Evolutionary conservation across 2,797 vertebrate species (phyloP).

Genomic region (Protosalanx chinensis): DNA sequence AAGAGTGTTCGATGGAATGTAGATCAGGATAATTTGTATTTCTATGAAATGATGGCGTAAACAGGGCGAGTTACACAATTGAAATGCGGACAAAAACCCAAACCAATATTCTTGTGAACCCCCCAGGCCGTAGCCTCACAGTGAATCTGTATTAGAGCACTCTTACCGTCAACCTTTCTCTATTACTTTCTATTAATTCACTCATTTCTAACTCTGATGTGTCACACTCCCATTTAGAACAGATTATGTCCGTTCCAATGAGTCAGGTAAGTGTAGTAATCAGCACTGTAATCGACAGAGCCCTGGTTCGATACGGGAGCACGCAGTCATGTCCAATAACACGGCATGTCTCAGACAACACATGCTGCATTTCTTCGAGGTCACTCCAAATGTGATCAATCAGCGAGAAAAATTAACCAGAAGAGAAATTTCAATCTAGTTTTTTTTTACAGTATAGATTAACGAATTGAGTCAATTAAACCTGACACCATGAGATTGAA

Average conservation of each 20-base stretch:
- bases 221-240: constrained; percentile 47
- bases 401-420: constrained; percentile 55
- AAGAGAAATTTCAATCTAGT: constrained; percentile 60
- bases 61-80: too few species aligned
- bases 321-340: constrained; percentile 51
- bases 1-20: neutral
- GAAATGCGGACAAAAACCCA: neutral
- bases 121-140: too few species aligned
- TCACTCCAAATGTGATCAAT: constrained; percentile 50
- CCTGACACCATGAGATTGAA: constrained; percentile 50
- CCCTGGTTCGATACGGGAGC: constrained; percentile 44
- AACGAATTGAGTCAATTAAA: constrained; percentile 63
- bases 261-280: constrained; percentile 55
- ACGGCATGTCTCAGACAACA: constrained; percentile 45
- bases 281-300: constrained; percentile 54
- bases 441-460: constrained; percentile 56
- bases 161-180: too few species aligned
- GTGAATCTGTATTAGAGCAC: too few species aligned
- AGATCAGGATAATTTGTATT: neutral
- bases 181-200: neutral
- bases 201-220: constrained; percentile 16
- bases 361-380: constrained; percentile 30
- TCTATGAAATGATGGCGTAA: too few species aligned
- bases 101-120: neutral
- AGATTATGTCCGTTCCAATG: constrained; percentile 44